Conservation (phyloP, 2,888 invertebrate genomes). For the Melinopterus prodromus region DNA sequence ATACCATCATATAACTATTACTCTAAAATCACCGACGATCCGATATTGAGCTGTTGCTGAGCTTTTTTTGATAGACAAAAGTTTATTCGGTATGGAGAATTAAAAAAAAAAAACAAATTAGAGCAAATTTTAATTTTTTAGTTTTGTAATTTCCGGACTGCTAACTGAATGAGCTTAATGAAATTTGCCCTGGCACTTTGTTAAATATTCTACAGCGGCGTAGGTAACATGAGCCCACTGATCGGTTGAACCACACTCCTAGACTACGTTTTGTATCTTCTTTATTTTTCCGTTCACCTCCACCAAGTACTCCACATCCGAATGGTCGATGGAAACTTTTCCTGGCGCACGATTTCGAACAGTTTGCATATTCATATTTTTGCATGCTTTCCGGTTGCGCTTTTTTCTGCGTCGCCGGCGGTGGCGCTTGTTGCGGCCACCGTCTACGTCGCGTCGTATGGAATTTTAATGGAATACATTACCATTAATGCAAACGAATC, state of each 20-base stretch:
- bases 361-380: slow-evolving; percentile 4
- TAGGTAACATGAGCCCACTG: background rate
- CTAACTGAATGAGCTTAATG: background rate
- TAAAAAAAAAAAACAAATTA: background rate
- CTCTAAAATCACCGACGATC: too few relatives aligned
- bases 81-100: too few relatives aligned
- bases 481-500: slow-evolving; percentile 17
- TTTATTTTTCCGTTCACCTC: background rate
- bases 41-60: too few relatives aligned
- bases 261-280: background rate
- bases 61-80: too few relatives aligned
- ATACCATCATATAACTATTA: too few relatives aligned
- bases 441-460: slow-evolving; percentile 9
- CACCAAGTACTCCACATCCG: background rate
- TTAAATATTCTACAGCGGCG: background rate
- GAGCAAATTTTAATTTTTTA: background rate
- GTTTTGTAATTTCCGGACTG: background rate
- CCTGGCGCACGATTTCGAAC: background rate
- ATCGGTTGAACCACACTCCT: background rate
- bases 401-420: background rate
- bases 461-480: slow-evolving; percentile 25
- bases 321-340: background rate
- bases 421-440: background rate
- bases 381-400: background rate
- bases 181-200: background rate